Percentiles rank a stretch among this genome's conserved stretches.
Conservation (phyloP, 2,888 invertebrate species). For the Xanthorhoe designata region DNA sequence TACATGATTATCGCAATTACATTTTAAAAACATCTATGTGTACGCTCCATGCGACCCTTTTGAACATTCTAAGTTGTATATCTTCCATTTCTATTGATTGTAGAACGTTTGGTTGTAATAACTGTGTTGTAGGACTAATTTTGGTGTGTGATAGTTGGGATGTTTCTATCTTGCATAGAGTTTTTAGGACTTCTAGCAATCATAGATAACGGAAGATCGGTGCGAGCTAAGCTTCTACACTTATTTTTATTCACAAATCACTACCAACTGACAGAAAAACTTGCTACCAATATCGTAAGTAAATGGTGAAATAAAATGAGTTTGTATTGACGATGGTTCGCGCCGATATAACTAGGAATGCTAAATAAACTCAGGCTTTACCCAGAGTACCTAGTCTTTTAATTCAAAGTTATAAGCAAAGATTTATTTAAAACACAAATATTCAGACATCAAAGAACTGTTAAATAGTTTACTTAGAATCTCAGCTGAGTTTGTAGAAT, state of each 20-base stretch:
- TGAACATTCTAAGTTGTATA: not conserved
- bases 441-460: too few species aligned
- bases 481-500: too few species aligned
- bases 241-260: not conserved
- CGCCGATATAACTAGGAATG: slow-evolving; percentile 2
- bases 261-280: not conserved
- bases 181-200: not conserved
- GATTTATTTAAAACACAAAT: too few species aligned
- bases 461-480: too few species aligned
- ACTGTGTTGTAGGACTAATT: not conserved
- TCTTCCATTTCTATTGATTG: too few species aligned
- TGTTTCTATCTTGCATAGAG: not conserved
- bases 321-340: not conserved
- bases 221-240: slow-evolving; percentile 9
- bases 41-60: not conserved
- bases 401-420: not conserved
- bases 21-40: not conserved
- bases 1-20: slow-evolving; percentile 13
- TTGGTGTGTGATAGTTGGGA: not conserved
- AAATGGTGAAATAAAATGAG: not conserved
- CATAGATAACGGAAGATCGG: slow-evolving; percentile 15
- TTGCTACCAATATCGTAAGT: not conserved
- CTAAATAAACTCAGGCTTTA: not conserved
- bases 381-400: not conserved
- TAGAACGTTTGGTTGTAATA: not conserved